Percentiles rank a stretch among this genome's conserved stretches.
These are phyloP conservation scores for Pyralis farinalis DNA, from an alignment of 2,888 invertebrate genomes.

Conservation along the genomic window DNA sequence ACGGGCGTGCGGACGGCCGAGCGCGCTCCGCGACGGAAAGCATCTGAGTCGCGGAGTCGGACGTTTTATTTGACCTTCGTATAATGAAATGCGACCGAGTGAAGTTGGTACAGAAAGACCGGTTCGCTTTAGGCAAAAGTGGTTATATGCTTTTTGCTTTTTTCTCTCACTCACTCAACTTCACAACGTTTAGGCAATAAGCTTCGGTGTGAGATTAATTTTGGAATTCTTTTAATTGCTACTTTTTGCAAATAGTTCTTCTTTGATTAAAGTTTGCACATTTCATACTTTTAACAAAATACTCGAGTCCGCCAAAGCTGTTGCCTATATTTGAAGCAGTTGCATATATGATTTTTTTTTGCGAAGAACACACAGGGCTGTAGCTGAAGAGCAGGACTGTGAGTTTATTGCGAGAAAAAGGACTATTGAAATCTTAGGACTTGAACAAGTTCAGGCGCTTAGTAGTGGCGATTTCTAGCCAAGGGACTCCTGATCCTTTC, in stretches of 20 bases:
- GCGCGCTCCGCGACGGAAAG: slow-evolving; percentile 24
- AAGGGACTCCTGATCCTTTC: too few relatives aligned
- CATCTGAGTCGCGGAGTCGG: slow-evolving; percentile 37
- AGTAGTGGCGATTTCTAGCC: too few relatives aligned
- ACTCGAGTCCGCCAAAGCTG: too few relatives aligned
- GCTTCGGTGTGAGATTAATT: slow-evolving; percentile 11
- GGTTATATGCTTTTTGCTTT: slow-evolving; percentile 37
- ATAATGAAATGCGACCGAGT: slow-evolving; percentile 54
- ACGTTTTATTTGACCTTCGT: slow-evolving; percentile 59
- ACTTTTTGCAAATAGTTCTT: background rate
- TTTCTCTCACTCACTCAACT: slow-evolving; percentile 42
- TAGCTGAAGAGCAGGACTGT: background rate
- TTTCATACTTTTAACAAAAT: too few relatives aligned
- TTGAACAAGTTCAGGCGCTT: too few relatives aligned
- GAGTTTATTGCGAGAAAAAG: slow-evolving; percentile 1
- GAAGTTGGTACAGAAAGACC: slow-evolving; percentile 60
- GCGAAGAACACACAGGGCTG: too few relatives aligned
- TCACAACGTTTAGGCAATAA: slow-evolving; percentile 32
- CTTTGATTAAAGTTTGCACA: too few relatives aligned
- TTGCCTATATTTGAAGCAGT: too few relatives aligned
- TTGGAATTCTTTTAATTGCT: slow-evolving; percentile 9
- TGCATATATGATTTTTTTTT: too few relatives aligned
- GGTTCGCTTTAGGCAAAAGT: slow-evolving; percentile 74
- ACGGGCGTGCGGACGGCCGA: slow-evolving; percentile 35
- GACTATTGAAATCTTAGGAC: too few relatives aligned